A percentile compares a stretch with the other conserved stretches of the same genome.
Evolutionary conservation across 2,797 vertebrate species (phyloP).

Genomic region (Sciurus carolinensis): DNA sequence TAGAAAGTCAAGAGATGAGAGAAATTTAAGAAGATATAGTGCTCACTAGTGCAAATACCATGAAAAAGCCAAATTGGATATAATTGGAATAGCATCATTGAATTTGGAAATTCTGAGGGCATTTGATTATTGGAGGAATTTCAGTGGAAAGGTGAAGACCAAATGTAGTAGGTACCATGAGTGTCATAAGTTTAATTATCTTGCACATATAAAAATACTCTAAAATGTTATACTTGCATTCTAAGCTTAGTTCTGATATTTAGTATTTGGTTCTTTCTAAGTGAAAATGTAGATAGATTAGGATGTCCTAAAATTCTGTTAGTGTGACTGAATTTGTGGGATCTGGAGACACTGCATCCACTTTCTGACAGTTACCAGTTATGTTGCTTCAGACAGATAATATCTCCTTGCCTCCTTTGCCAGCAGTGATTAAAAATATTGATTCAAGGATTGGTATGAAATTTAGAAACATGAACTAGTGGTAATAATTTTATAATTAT

Average conservation of each 20-base stretch:
- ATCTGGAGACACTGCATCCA: background rate
- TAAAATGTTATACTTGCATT: background rate
- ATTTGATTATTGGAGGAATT: background rate
- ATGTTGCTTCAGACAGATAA: background rate
- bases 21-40: background rate
- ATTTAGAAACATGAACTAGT: background rate
- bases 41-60: background rate
- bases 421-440: slow-evolving; percentile 8
- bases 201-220: background rate
- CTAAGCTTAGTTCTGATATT: background rate
- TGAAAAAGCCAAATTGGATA: background rate
- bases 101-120: background rate
- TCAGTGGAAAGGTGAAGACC: background rate
- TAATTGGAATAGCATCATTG: background rate
- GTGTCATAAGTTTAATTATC: background rate
- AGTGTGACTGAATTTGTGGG: background rate
- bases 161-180: accelerated
- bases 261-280: background rate
- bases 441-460: background rate
- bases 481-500: background rate
- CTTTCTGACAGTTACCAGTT: background rate
- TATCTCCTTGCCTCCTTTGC: background rate
- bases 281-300: background rate
- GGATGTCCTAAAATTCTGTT: background rate
- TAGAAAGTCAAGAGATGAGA: background rate